Base-by-base conservation (phyloP, 2,797 vertebrate species). In the Carapus acus region DNA sequence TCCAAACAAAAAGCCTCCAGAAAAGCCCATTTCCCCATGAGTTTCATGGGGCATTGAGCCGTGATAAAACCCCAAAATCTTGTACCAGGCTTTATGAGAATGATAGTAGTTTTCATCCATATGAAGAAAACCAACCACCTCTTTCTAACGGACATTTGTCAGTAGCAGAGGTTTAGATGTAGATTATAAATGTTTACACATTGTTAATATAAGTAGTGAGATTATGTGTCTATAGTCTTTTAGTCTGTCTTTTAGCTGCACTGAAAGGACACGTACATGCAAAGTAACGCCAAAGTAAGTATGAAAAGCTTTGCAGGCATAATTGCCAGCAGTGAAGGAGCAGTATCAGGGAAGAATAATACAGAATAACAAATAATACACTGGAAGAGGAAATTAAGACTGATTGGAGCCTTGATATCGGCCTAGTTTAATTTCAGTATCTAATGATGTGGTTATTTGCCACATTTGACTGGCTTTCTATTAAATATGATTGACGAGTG, bases 401-500 rank as follows among this genome's bases (percentile, higher is more conserved):
- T 40, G 19, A 45, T 24, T 20, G 7, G 19, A 17, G 1, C n/a
- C 9, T 38, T 27, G 11, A 41, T 16, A 8, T 13, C 24, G 16
- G 17, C n/a, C 19, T 7, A 36, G n/a, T 45, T 9, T 40, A 7
- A 43, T 49, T 33, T 11, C n/a, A 63, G 6, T 29, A 37, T 43
- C 23, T 43, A 41, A 38, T 47, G 3, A 47, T 12, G 11, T 37
- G 39, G 21, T 37, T 24, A 29, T 15, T 23, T 38, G 2, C 22
- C 15, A n/a, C 7, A 31, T 49, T 24, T 49, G 8, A 41, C 21
- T 46, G 9, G 4, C 40, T 56, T 48, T 50, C 7, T n/a, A 5
- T 22, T 42, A 20, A 29, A 37, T 50, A 6, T 43, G 19, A 38
- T 20, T 19, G 31, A 52, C 43, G 41, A 39, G 23, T 29, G 29